Percentiles rank a stretch among this genome's conserved stretches.
phyloP scores from a whole-genome alignment of 2,113 vertebrate species.

The Mystacornis crossleyi region DNA sequence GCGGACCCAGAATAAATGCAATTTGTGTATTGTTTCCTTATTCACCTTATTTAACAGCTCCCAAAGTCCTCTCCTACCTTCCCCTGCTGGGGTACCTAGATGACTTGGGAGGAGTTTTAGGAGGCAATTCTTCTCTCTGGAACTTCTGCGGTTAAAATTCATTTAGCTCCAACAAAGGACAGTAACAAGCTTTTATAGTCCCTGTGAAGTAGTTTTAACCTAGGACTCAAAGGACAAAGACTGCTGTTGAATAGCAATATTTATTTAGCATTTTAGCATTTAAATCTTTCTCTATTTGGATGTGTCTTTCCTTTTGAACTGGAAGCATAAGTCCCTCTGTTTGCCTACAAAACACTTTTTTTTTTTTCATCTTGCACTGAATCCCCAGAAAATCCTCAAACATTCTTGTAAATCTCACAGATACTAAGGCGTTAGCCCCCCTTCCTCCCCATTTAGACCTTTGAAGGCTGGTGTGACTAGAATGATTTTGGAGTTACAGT shows the following conservation, averaged over 20 bases:
- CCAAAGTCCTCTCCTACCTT: not conserved
- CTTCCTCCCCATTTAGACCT: slow-evolving; percentile 74
- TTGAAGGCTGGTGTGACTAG: slow-evolving; percentile 78
- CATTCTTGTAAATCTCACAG: slow-evolving; percentile 77
- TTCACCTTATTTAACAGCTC: not conserved
- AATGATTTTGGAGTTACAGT: slow-evolving; percentile 73
- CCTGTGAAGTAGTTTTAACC: slow-evolving; percentile 59
- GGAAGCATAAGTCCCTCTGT: slow-evolving; percentile 52
- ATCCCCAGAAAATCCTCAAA: slow-evolving; percentile 79
- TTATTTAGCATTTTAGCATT: slow-evolving; percentile 59
- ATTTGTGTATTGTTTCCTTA: not conserved
- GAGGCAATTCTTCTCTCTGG: not conserved
- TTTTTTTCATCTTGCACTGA: slow-evolving; percentile 49
- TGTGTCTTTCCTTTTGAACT: slow-evolving; percentile 73
- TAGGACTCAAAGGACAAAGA: slow-evolving; percentile 49
- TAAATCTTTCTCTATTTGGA: slow-evolving; percentile 58
- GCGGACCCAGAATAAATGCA: not conserved
- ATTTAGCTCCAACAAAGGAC: slow-evolving; percentile 31
- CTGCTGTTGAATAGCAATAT: slow-evolving; percentile 32
- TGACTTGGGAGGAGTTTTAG: not conserved
- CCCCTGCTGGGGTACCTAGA: not conserved
- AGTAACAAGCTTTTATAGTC: not conserved
- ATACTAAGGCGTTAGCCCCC: slow-evolving; percentile 74
- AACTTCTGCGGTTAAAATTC: not conserved
- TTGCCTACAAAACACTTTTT: slow-evolving; percentile 63